These are phyloP conservation scores for Protodeltote pygarga DNA, from an alignment of 2,888 invertebrate species.

Conservation along the genomic window DNA sequence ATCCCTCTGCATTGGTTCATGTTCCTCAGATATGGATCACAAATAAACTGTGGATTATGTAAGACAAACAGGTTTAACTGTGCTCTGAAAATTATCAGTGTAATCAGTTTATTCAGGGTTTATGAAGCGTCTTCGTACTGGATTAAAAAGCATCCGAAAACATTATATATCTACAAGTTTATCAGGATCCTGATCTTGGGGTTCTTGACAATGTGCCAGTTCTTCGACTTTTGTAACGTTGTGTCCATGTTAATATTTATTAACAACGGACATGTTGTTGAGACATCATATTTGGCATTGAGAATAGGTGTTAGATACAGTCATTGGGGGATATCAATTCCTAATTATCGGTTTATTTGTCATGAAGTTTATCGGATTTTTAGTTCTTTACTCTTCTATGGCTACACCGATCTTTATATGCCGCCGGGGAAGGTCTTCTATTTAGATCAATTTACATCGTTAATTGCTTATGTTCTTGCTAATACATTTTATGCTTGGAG, in stretches of 20 bases:
- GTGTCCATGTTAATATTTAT: slow-evolving; percentile 20
- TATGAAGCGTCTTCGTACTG: slow-evolving; percentile 18
- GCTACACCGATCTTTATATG: too few species aligned
- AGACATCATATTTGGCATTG: background rate
- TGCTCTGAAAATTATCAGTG: slow-evolving; percentile 18
- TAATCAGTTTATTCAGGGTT: slow-evolving; percentile 17
- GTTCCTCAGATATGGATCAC: slow-evolving; percentile 17
- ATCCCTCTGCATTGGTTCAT: slow-evolving; percentile 28
- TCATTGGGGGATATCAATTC: background rate
- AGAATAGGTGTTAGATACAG: slow-evolving; percentile 2
- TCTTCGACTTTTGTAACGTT: slow-evolving; percentile 19
- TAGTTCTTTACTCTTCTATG: slow-evolving; percentile 53
- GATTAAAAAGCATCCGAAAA: slow-evolving; percentile 1
- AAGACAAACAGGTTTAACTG: slow-evolving; percentile 25
- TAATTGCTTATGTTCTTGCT: slow-evolving; percentile 46
- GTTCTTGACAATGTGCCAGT: slow-evolving; percentile 12
- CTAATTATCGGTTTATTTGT: slow-evolving; percentile 16
- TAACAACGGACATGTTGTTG: background rate
- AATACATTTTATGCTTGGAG: slow-evolving; percentile 55
- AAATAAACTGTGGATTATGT: slow-evolving; percentile 20
- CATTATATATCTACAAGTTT: slow-evolving; percentile 6
- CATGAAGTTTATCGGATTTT: slow-evolving; percentile 48
- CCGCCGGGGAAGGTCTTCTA: slow-evolving; percentile 16
- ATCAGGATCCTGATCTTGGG: slow-evolving; percentile 12
- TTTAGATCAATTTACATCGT: slow-evolving; percentile 45